A percentile compares a stretch with the other conserved stretches of the same genome.
phyloP scores from a whole-genome alignment of 2,797 vertebrate species.

The Craterocephalus amniculus region DNA sequence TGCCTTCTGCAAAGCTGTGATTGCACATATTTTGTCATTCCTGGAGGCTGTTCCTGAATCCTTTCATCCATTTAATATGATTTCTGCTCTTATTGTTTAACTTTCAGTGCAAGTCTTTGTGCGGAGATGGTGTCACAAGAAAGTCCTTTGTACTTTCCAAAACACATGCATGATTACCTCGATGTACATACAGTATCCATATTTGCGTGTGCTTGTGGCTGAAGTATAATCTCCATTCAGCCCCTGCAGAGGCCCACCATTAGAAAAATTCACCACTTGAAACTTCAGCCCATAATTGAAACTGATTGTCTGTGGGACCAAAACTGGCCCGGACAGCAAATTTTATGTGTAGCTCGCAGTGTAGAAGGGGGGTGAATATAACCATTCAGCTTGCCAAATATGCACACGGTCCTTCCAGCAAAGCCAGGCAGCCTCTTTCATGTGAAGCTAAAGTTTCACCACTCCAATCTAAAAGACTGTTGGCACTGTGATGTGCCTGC shows the following conservation, averaged over 20 bases:
- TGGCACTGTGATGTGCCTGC: slow-evolving; percentile 19
- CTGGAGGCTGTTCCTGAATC: slow-evolving; percentile 8
- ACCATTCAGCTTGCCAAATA: slow-evolving; percentile 46
- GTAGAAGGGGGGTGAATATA: slow-evolving; percentile 28
- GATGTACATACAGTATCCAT: slow-evolving; percentile 2
- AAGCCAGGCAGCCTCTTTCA: slow-evolving; percentile 43
- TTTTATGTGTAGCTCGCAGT: slow-evolving; percentile 30
- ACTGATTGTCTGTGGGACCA: slow-evolving; percentile 42
- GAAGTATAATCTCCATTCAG: slow-evolving; percentile 10
- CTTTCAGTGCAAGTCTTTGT: neutral
- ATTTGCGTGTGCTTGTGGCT: slow-evolving; percentile 10
- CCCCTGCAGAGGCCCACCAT: slow-evolving; percentile 30
- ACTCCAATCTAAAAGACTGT: slow-evolving; percentile 12
- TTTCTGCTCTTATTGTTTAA: slow-evolving; percentile 16
- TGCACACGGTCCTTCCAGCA: slow-evolving; percentile 38
- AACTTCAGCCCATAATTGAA: slow-evolving; percentile 47
- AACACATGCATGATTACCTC: slow-evolving; percentile 1
- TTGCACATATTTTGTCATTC: slow-evolving; percentile 37
- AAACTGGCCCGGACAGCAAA: slow-evolving; percentile 21
- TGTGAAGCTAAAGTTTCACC: slow-evolving; percentile 54
- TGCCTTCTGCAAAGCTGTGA: slow-evolving; percentile 25
- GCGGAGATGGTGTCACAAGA: neutral
- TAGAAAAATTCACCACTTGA: slow-evolving; percentile 28
- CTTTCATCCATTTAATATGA: slow-evolving; percentile 9
- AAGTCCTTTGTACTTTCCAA: neutral